Base-by-base conservation (phyloP, 1,140 invertebrate genomes). In the Listronotus bonariensis region DNA sequence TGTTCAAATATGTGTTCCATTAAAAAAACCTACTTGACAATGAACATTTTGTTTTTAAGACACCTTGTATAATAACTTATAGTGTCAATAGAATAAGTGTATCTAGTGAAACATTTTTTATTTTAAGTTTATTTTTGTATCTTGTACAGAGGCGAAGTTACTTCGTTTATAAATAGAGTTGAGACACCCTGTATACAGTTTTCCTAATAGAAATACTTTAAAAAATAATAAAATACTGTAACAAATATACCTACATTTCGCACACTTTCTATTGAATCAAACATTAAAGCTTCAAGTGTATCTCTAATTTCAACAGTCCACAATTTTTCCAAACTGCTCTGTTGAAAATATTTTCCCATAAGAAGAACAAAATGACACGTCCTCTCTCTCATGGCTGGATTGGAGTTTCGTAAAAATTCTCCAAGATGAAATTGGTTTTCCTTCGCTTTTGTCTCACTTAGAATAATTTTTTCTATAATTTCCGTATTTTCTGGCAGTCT, bases 401-500 rank as follows among this genome's bases (percentile, higher is more conserved):
- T 86, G 0, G 81, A 80, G 74, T 89, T 85, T 62, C 83, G 81
- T 17, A 92, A 74, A 12, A 91, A 80, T 45, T 78, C 78, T 10
- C 81, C 75, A 42, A 91, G 80, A 61, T 86, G 82, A 15, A 89
- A 81, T 6, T 72, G 71, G 69, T 68, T 68, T 38, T 51, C 45
- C 45, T 51, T 42, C 38, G 17, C 6, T 20, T 68, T 63, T 3
- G 76, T 77, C 4, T 80, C 61, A 58, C 82, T 80, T 43, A 87
- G 83, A 0, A 91, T 74, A 57, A 93, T 85, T 68, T 86, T 85
- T 71, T 91, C 89, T 0, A 93, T 86, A 0, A 92, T 81, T 58
- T 88, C 86, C 0, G 85, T 84, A 73, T 92, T 90, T 73, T 91
- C 88, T 0, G 91, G 89, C 7, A 88, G 77, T 52, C 86, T 86